These are phyloP conservation scores for Oedothorax gibbosus DNA, from an alignment of 1,140 invertebrate genomes.

Conservation along the genomic window DNA sequence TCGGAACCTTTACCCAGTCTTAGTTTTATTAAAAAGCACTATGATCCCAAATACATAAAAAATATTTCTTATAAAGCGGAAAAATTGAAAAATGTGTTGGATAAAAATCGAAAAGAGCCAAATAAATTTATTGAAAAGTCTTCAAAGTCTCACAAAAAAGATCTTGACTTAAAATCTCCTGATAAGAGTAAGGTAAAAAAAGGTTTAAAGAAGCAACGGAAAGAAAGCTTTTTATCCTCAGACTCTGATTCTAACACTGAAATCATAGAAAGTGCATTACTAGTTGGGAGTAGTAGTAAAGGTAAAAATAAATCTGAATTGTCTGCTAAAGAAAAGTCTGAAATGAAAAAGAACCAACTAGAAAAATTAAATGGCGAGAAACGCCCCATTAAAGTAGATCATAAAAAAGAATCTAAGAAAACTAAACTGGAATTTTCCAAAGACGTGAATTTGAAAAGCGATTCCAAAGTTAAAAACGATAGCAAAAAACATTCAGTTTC, in stretches of 20 bases:
- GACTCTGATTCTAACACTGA: too few relatives aligned
- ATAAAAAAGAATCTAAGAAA: constrained; percentile 43
- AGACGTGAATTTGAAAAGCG: constrained; percentile 45
- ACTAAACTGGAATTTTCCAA: constrained; percentile 62
- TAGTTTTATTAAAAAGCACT: constrained; percentile 29
- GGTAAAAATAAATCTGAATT: background rate
- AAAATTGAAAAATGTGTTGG: constrained; percentile 7
- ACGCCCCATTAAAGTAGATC: constrained; percentile 34
- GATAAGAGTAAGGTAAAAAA: background rate
- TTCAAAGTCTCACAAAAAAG: constrained; percentile 3
- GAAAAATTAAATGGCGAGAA: background rate
- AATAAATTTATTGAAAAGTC: constrained; percentile 17
- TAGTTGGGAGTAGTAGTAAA: background rate
- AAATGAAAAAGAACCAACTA: background rate
- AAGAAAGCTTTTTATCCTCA: background rate
- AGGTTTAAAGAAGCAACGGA: constrained; percentile 4
- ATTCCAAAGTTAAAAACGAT: background rate
- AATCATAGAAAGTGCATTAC: too few relatives aligned
- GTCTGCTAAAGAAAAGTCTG: background rate
- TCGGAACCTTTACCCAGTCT: background rate
- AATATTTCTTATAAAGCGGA: constrained; percentile 20
- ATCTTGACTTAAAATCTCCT: constrained; percentile 7
- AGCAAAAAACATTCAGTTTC: background rate
- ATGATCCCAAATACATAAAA: constrained; percentile 48
- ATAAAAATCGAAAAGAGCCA: constrained; percentile 14